These are phyloP conservation scores for Zaprionus taronus DNA, from an alignment of 1,140 invertebrate species.

Conservation along the genomic window DNA sequence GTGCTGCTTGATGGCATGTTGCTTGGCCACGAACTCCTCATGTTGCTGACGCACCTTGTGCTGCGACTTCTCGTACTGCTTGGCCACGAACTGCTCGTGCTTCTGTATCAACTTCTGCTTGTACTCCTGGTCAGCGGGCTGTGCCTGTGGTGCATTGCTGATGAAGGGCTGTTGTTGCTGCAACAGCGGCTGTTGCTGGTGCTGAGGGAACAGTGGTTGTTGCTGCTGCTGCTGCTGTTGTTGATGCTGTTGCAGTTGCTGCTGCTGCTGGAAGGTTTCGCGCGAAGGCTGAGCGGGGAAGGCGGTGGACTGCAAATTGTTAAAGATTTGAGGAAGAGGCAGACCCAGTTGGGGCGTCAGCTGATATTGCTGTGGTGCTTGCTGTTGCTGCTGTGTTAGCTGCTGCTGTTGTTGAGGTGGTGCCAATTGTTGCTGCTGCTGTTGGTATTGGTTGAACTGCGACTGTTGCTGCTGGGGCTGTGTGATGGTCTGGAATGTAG, in stretches of 20 bases:
- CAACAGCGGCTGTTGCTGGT: constrained; percentile 83
- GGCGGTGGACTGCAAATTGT: constrained; percentile 74
- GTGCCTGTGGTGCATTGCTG: constrained; percentile 83
- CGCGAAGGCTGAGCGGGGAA: constrained; percentile 79
- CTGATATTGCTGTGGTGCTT: constrained; percentile 60
- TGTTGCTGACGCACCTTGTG: constrained; percentile 88
- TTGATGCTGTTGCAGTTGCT: constrained; percentile 83
- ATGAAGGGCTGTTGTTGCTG: constrained; percentile 85
- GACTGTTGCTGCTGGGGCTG: constrained; percentile 43
- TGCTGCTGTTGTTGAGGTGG: constrained; percentile 60
- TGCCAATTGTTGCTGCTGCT: constrained; percentile 44
- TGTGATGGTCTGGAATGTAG: constrained; percentile 71
- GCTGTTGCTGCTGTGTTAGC: constrained; percentile 66
- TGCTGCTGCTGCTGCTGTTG: constrained; percentile 80
- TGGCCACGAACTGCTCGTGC: constrained; percentile 89
- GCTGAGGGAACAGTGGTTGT: constrained; percentile 65
- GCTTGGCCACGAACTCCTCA: constrained; percentile 87
- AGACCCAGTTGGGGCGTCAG: constrained; percentile 69
- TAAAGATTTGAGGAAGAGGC: constrained; percentile 75
- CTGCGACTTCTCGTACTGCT: constrained; percentile 88
- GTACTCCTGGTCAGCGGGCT: constrained; percentile 85
- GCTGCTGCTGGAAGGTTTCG: constrained; percentile 68
- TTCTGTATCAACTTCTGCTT: constrained; percentile 88
- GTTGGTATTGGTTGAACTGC: constrained; percentile 42
- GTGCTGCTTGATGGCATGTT: constrained; percentile 87